Base-by-base conservation (phyloP, 2,888 invertebrate genomes). In the Anoplius nigerrimus region DNA sequence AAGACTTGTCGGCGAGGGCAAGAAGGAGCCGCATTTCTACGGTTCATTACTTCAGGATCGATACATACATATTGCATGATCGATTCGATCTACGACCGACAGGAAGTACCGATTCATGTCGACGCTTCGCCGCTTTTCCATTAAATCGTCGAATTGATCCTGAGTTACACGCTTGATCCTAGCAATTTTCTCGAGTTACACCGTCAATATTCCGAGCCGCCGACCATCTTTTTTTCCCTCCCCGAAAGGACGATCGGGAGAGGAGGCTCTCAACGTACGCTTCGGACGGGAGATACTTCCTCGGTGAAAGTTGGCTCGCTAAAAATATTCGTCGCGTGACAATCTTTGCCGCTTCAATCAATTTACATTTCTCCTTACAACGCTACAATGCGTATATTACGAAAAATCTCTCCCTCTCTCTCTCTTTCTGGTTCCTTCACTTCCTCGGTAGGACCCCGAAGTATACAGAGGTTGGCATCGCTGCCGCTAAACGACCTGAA, bases 1-100 rank as follows among this genome's bases (percentile, higher is more conserved):
- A 62, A 22, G 73, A 73, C 70, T 79, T 71, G 45, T 43, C 63
- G 66, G 63, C 45, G 46, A 62, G 59, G 57, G 56, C 69, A 81
- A 81, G 81, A 83, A 82, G 78, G 73, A 72, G 69, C 74, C 70
- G 75, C 75, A 74, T 73, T 76, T 78, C 78, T 73, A 78, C 76
- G 80, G 79, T 79, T 82, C 82, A 79, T 83, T 83, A 82, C 76
- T 72, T 75, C 66, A 71, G 66, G 68, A 75, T 65, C 65, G 72
- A 71, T 69, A 65, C 80, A 80, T 80, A 72, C 84, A 85, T 85
- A 85, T 85, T 85, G 73, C 82, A 85, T 83, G 84, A 83, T 76
- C 68, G 75, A 46, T 65, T 21, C 57, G 77, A 75, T 58, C 56
- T 60, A 66, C 68, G 58, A 69, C 69, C 72, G 66, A 53, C 80